Conservation (phyloP, 1,140 invertebrate genomes). For the Drosophila orosa region DNA sequence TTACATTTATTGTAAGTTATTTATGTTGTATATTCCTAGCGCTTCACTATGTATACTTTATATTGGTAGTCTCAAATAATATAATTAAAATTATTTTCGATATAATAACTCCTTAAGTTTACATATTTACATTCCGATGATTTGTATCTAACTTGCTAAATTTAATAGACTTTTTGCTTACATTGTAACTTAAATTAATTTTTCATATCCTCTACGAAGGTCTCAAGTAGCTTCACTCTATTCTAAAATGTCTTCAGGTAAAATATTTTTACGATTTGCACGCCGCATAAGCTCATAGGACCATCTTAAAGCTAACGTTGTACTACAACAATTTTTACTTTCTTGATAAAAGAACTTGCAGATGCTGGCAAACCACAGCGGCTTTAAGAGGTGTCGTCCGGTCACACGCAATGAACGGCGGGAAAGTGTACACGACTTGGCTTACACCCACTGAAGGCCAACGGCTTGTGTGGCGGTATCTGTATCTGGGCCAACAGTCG, state of each 20-base stretch:
- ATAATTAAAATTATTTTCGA: too few species aligned
- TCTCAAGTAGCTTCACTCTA: too few species aligned
- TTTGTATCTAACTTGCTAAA: too few species aligned
- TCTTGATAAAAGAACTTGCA: background rate
- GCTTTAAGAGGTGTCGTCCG: conserved; percentile 26
- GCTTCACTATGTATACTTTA: too few species aligned
- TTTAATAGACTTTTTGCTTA: too few species aligned
- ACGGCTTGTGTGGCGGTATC: conserved; percentile 4
- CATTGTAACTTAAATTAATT: too few species aligned
- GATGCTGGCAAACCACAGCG: background rate
- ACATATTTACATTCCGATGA: too few species aligned
- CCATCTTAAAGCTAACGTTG: background rate
- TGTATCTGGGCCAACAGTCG: conserved; percentile 37
- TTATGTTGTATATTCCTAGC: too few species aligned
- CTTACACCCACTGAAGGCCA: conserved; percentile 30
- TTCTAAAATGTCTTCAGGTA: background rate
- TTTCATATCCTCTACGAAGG: too few species aligned
- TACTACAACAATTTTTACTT: background rate
- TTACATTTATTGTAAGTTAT: too few species aligned
- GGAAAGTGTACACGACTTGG: conserved; percentile 1
- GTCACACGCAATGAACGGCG: conserved; percentile 3
- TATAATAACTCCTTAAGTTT: too few species aligned
- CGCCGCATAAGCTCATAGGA: background rate
- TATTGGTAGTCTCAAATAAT: too few species aligned
- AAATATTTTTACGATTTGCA: background rate